A percentile compares a stretch with the other conserved stretches of the same genome.
These are phyloP conservation scores for Protonemura montana DNA, from an alignment of 2,888 invertebrate species.

Conservation along the genomic window DNA sequence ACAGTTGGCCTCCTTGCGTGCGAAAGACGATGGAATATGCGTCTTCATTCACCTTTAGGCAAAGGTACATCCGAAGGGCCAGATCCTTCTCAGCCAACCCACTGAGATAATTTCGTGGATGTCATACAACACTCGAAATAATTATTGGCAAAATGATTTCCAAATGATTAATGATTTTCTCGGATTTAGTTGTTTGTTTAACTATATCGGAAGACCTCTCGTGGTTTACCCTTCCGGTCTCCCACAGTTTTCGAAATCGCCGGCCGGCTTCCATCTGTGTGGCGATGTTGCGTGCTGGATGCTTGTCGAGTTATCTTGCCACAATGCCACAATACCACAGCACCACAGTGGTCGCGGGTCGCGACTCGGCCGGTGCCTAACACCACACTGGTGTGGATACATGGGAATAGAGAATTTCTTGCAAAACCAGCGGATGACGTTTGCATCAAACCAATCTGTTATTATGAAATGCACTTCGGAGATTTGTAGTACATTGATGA, in stretches of 20 bases:
- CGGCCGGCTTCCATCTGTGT: conserved; percentile 16
- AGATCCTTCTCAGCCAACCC: neutral
- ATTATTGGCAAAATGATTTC: neutral
- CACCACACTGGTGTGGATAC: too few species aligned
- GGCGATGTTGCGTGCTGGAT: conserved; percentile 13
- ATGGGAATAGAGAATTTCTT: too few species aligned
- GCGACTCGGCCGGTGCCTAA: too few species aligned
- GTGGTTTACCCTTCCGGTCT: conserved; percentile 8
- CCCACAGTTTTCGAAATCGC: neutral
- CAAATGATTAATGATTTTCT: neutral
- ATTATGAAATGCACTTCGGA: too few species aligned
- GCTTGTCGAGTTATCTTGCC: neutral
- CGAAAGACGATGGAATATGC: neutral
- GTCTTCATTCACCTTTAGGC: neutral
- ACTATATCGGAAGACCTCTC: conserved; percentile 1
- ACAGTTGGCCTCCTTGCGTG: conserved; percentile 28
- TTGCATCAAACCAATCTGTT: too few species aligned
- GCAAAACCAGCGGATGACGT: too few species aligned
- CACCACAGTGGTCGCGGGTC: neutral
- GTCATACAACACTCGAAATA: neutral
- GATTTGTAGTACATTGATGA: too few species aligned
- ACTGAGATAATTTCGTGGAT: neutral
- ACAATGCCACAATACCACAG: neutral
- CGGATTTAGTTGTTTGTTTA: neutral
- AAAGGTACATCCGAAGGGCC: neutral